These are phyloP conservation scores for Moxostoma hubbsi DNA, from an alignment of 2,797 vertebrate genomes.

Conservation along the genomic window DNA sequence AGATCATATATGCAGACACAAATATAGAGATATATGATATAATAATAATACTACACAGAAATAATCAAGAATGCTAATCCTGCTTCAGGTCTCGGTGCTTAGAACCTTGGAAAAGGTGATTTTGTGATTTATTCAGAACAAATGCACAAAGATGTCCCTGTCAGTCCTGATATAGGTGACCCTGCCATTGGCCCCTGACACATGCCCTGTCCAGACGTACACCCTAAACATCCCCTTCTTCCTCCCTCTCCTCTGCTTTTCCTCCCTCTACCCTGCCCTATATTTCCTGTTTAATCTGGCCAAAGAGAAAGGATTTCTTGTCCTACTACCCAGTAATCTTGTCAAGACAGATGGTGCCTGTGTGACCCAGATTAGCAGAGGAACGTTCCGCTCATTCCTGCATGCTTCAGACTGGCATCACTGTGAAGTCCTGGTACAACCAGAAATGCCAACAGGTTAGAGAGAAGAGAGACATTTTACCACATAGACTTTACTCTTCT, in stretches of 20 bases:
- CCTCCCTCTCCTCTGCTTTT: background rate
- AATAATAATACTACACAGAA: conserved; percentile 26
- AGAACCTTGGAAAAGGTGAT: background rate
- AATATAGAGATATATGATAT: background rate
- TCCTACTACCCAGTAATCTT: conserved; percentile 76
- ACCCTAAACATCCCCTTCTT: background rate
- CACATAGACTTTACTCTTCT: background rate
- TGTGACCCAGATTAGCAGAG: conserved; percentile 59
- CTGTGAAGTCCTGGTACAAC: conserved; percentile 28
- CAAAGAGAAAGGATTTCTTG: conserved; percentile 64
- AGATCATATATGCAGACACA: background rate
- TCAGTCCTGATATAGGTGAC: background rate
- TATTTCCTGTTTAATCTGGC: conserved; percentile 66
- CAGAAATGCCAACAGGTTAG: conserved; percentile 28
- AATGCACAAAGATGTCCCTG: background rate
- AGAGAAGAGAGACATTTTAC: conserved; percentile 1
- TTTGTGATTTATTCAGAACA: background rate
- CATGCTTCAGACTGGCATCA: conserved; percentile 29
- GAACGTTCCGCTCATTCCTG: conserved; percentile 36
- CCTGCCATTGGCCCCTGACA: conserved; percentile 3
- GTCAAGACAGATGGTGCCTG: conserved; percentile 79
- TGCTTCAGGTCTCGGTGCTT: background rate
- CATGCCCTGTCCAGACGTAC: conserved; percentile 4
- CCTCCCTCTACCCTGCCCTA: conserved; percentile 44
- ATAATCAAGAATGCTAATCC: conserved; percentile 24